Conservation (phyloP, 2,113 vertebrate genomes). For the Anolis sagrei region DNA sequence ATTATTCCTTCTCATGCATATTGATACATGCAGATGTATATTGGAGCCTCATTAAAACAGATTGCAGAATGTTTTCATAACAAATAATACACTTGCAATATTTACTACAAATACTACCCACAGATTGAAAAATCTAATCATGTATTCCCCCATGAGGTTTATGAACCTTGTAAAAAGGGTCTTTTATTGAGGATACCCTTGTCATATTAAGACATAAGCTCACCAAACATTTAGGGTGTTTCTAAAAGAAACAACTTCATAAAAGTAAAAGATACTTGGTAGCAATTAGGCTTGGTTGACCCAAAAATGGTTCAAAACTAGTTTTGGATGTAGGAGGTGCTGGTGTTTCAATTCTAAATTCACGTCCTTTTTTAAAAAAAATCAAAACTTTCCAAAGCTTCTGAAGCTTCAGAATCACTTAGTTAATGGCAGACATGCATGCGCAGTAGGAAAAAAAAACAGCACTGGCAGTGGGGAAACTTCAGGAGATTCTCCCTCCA, state of each 20-base stretch:
- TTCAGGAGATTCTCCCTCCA: too few species aligned
- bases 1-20: conserved; percentile 66
- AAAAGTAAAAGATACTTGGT: not conserved
- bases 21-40: conserved; percentile 59
- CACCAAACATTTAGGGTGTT: not conserved
- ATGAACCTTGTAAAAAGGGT: not conserved
- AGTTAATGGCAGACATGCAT: too few species aligned
- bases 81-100: conserved; percentile 44
- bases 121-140: not conserved
- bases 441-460: too few species aligned
- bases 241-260: not conserved
- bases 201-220: not conserved
- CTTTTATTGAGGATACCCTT: not conserved
- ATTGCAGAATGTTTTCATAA: conserved; percentile 55
- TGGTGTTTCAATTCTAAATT: too few species aligned
- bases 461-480: too few species aligned
- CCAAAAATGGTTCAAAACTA: too few species aligned
- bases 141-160: not conserved
- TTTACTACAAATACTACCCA: not conserved
- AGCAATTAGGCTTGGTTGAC: too few species aligned
- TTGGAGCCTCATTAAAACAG: conserved; percentile 61
- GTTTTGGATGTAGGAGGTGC: too few species aligned
- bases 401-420: too few species aligned
- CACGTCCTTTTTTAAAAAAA: too few species aligned
- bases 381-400: too few species aligned